These are phyloP conservation scores for Heliconius aoede DNA, from an alignment of 2,888 invertebrate genomes.

Conservation along the genomic window DNA sequence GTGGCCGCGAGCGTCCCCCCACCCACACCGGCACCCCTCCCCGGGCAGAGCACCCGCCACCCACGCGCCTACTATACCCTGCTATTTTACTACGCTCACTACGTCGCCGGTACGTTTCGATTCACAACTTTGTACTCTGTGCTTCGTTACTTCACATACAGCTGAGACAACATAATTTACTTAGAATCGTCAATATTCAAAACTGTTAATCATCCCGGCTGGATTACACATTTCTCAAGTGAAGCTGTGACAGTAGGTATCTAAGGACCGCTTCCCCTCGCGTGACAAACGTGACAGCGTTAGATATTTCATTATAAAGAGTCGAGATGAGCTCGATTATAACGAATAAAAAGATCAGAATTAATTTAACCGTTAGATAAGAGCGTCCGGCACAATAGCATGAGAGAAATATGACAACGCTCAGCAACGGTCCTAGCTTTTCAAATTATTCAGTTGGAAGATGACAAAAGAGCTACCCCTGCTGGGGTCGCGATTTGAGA, in stretches of 20 bases:
- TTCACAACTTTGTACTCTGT: slow-evolving; percentile 36
- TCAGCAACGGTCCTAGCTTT: slow-evolving; percentile 47
- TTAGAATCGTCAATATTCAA: neutral
- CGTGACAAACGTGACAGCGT: slow-evolving; percentile 40
- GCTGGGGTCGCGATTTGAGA: slow-evolving; percentile 49
- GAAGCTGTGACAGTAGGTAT: neutral
- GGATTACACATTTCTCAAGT: neutral
- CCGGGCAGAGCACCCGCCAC: neutral
- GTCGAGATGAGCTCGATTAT: slow-evolving; percentile 29
- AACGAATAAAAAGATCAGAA: slow-evolving; percentile 38
- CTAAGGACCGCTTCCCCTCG: slow-evolving; percentile 33
- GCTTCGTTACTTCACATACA: neutral
- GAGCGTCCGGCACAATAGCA: slow-evolving; percentile 39
- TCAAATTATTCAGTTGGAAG: slow-evolving; percentile 47
- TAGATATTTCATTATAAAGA: slow-evolving; percentile 37
- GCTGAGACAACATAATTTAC: neutral
- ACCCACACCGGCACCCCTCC: slow-evolving; percentile 28
- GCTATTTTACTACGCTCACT: slow-evolving; percentile 40
- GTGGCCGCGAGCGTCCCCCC: slow-evolving; percentile 43
- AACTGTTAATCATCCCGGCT: neutral
- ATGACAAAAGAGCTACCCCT: slow-evolving; percentile 50
- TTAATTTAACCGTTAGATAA: slow-evolving; percentile 47
- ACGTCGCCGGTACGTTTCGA: slow-evolving; percentile 33
- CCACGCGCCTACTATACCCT: slow-evolving; percentile 30
- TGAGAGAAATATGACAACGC: slow-evolving; percentile 42